Conservation (phyloP, 2,797 vertebrate species). For the Pangasius sanitwongsei region DNA sequence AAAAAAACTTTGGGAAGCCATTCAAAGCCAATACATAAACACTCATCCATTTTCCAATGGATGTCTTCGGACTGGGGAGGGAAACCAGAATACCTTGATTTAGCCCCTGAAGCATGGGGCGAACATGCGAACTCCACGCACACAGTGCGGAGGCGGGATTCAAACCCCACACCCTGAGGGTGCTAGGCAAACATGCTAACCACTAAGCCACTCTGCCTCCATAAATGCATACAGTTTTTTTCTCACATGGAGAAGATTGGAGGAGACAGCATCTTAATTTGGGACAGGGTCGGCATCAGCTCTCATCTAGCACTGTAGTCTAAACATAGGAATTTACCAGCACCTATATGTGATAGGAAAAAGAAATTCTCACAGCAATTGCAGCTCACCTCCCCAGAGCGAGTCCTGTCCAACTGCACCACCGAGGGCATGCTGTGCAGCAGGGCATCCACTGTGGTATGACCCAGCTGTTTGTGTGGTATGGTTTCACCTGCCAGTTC, state of each 20-base stretch:
- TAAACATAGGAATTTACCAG: neutral
- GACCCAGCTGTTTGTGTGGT: conserved; percentile 87
- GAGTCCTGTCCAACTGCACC: conserved; percentile 80
- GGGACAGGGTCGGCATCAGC: neutral
- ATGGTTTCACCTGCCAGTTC: conserved; percentile 88
- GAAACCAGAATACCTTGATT: too few relatives aligned
- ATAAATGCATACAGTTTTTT: neutral
- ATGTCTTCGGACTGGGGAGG: too few relatives aligned
- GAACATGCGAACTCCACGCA: too few relatives aligned
- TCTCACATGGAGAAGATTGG: neutral
- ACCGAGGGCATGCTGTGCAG: conserved; percentile 83
- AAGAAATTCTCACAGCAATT: too few relatives aligned
- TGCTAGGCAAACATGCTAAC: too few relatives aligned
- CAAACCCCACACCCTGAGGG: too few relatives aligned
- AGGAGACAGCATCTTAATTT: neutral
- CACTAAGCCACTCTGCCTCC: too few relatives aligned
- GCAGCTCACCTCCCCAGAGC: conserved; percentile 84
- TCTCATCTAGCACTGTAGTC: neutral
- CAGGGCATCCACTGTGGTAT: conserved; percentile 81
- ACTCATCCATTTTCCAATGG: too few relatives aligned
- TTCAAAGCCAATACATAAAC: neutral
- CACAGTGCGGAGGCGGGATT: too few relatives aligned
- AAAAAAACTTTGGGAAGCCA: neutral
- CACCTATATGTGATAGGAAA: neutral
- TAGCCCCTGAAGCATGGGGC: too few relatives aligned